Base-by-base conservation (phyloP, 2,797 vertebrate genomes). In the Bradypodion ventrale region DNA sequence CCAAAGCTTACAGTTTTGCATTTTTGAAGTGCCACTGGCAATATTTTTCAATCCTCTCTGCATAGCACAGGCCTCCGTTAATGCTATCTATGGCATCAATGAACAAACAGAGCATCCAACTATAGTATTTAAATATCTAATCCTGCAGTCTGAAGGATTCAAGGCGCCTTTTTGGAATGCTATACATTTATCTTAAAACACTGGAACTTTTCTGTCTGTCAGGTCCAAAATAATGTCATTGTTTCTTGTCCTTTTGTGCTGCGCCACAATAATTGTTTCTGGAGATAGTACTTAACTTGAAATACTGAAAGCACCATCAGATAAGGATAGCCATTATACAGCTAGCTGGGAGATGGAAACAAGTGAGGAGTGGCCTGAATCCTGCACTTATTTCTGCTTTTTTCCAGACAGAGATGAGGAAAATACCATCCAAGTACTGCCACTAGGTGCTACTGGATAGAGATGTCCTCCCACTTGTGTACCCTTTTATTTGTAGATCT, bases 1-100 rank as follows among this genome's bases (percentile, higher is more conserved):
- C 40, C 46, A 27, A 44, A 75, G 21, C 27, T 29, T 46, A 25
- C 27, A 63, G 46, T 52, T 21, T 69, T 87, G 76, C 52, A 49
- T 80, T 80, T 69, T 52, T 59, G 23, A 42, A 70, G 29, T 80
- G 32, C 72, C 72, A 60, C 23, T 63, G 35, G 37, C 46, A 44
- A 40, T 19, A 15, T 69, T 80, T 72, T n/a, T 44, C 74, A 87
- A 62, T 27, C 70, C 40, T 49, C 42, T 74, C 27, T 81, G 70
- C 46, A 32, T 66, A 75, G 23, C 35, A 59, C 77, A 68, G 82
- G 62, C 37, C 46, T 42, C 37, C 5, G 21, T 75, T 68, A 56
- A 12, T 75, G 46, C 12, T 44, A 32, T 80, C 46, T 40, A 62
- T n/a, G 32, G 70, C 72, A 75, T 68, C 29, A 68, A 35, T 85